Conservation (phyloP, 2,888 invertebrate genomes). For the Villa cingulata region DNA sequence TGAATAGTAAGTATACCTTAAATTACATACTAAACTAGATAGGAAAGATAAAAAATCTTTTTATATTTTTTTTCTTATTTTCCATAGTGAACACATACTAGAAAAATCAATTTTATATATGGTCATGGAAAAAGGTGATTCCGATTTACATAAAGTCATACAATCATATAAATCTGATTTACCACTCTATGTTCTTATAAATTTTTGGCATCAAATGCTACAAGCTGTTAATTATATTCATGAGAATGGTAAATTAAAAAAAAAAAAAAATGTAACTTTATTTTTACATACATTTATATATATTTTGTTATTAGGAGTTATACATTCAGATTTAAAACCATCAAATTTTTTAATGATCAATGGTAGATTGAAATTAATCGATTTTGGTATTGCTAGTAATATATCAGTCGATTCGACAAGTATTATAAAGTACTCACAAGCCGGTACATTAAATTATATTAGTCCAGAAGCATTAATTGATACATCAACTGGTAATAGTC, state of each 20-base stretch:
- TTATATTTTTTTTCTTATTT: neutral
- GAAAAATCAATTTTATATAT: slow-evolving; percentile 56
- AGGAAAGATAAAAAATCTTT: neutral
- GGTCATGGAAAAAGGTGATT: slow-evolving; percentile 87
- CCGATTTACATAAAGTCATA: slow-evolving; percentile 69
- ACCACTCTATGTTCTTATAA: slow-evolving; percentile 62
- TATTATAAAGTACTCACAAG: slow-evolving; percentile 65
- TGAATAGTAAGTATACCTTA: slow-evolving; percentile 59
- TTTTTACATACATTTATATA: neutral
- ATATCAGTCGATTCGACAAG: slow-evolving; percentile 80
- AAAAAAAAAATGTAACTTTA: neutral
- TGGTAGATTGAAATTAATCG: slow-evolving; percentile 82
- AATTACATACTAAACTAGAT: neutral
- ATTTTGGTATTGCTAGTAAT: slow-evolving; percentile 90
- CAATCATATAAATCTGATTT: slow-evolving; percentile 45
- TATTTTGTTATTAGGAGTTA: slow-evolving; percentile 51
- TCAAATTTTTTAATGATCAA: slow-evolving; percentile 86
- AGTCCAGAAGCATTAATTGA: slow-evolving; percentile 83
- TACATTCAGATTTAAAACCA: slow-evolving; percentile 94
- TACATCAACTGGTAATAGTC: slow-evolving; percentile 38
- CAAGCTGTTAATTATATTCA: slow-evolving; percentile 84
- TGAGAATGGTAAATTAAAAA: slow-evolving; percentile 46
- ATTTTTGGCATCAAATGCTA: slow-evolving; percentile 91
- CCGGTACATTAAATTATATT: slow-evolving; percentile 90
- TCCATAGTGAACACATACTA: neutral